Base-by-base conservation (phyloP, 2,113 vertebrate genomes). In the Salvator merianae region DNA sequence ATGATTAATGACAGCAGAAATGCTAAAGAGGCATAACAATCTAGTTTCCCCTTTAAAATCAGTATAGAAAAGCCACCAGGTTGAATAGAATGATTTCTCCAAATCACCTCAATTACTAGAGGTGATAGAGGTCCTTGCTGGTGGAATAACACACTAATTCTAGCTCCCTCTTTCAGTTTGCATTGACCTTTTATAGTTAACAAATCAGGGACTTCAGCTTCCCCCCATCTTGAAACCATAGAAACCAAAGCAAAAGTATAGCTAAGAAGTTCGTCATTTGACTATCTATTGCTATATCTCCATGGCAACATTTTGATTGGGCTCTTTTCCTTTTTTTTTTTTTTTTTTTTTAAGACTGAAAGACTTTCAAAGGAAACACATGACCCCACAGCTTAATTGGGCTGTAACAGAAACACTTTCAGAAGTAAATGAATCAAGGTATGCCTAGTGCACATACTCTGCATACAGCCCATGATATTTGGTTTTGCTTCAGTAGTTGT, bases 221-320 rank as follows among this genome's bases (percentile, higher is more conserved):
- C 20, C 40, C 62, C 62, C 84, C 81, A 93, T 95, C 94, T 96
- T 95, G 96, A 96, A 96, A 96, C 96, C 96, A 96, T 96, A 95
- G 96, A 96, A 96, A 96, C 96, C 95, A 89, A 91, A 94, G 88
- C 69, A 93, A 95, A 96, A 95, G 95, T 95, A 95, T 93, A 96
- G 94, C 92, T 93, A 95, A 95, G 95, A 94, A 94, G 89, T 95
- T 96, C 93, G 94, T 96, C 96, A 96, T 95, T 96, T 93, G 95
- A 93, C 95, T 96, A 95, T 96, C 94, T 94, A 94, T 95, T 95
- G 95, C 95, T 94, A n/a, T 91, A 96, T 96, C 96, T 96, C 96
- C 96, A 96, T 96, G 96, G 96, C 95, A 96, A 96, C 96, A 94
- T 94, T 95, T 95, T 89, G 89, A 38, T n/a, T 43, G 34, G 43